Percentiles rank a stretch among this genome's conserved stretches.
phyloP scores from a whole-genome alignment of 2,797 vertebrate species.

The Macropodus opercularis region DNA sequence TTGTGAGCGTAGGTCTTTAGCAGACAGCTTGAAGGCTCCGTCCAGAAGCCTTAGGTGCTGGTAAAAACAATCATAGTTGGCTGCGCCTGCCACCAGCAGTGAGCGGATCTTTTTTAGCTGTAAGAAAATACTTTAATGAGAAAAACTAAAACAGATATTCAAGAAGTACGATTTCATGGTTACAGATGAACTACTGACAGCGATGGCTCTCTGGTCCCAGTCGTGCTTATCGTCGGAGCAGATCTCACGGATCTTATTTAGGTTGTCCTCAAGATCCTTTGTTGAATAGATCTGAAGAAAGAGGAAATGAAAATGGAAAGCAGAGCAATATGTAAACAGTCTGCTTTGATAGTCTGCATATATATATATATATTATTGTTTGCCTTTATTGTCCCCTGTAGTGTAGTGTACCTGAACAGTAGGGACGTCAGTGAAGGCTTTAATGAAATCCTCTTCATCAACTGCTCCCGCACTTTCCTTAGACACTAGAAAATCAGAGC shows the following conservation, averaged over 20 bases:
- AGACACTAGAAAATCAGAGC: conserved; percentile 78
- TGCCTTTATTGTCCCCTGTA: conserved; percentile 11
- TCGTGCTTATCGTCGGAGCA: conserved; percentile 98
- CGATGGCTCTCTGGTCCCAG: conserved; percentile 94
- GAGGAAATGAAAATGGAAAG: neutral
- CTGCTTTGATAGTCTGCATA: neutral
- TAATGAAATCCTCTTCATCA: conserved; percentile 96
- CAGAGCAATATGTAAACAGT: neutral
- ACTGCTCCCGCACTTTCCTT: conserved; percentile 92
- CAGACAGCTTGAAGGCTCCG: conserved; percentile 95
- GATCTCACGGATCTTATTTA: conserved; percentile 98
- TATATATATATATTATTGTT: neutral
- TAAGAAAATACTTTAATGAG: neutral
- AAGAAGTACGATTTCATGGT: neutral
- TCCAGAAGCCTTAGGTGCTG: conserved; percentile 96
- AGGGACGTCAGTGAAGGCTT: conserved; percentile 94
- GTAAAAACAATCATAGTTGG: conserved; percentile 94
- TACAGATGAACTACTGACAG: conserved; percentile 79
- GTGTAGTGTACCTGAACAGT: conserved; percentile 86
- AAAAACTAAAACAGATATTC: no score
- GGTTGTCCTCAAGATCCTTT: conserved; percentile 95
- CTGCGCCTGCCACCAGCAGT: conserved; percentile 91
- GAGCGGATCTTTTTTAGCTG: conserved; percentile 96
- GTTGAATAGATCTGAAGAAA: conserved; percentile 90
- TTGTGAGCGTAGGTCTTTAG: conserved; percentile 96